Evolutionary conservation across 1,140 invertebrate species (phyloP).

Genomic region (Harlomillsia oculata): DNA sequence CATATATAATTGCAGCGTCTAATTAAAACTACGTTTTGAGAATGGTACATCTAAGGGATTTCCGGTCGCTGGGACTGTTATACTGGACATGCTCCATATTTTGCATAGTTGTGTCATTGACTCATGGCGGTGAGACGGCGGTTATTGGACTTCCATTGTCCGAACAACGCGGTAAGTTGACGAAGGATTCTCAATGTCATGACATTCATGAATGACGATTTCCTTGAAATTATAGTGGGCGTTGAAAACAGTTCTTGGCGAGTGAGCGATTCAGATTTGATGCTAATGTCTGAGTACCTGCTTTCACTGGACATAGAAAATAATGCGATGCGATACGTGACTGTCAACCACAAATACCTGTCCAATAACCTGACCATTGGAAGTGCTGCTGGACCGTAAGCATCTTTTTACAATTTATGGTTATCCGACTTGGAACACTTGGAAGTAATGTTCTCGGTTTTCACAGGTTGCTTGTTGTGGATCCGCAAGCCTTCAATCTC

Average conservation of each 20-base stretch:
- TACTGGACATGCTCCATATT: too few relatives aligned
- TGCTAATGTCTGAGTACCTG: slow-evolving; percentile 58
- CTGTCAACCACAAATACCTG: slow-evolving; percentile 61
- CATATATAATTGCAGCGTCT: too few relatives aligned
- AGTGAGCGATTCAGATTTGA: slow-evolving; percentile 52
- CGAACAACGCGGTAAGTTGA: too few relatives aligned
- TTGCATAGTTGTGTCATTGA: too few relatives aligned
- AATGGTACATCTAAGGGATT: too few relatives aligned
- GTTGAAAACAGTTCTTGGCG: too few relatives aligned
- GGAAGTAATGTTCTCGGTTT: not conserved
- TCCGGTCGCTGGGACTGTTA: too few relatives aligned
- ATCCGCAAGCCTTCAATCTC: slow-evolving; percentile 7
- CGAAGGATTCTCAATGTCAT: too few relatives aligned
- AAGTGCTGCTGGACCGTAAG: slow-evolving; percentile 62
- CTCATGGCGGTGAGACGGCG: too few relatives aligned
- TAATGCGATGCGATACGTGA: slow-evolving; percentile 55
- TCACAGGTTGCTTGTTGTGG: slow-evolving; percentile 24
- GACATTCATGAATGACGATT: not conserved
- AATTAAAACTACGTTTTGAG: too few relatives aligned
- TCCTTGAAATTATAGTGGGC: not conserved
- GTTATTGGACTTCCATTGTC: too few relatives aligned
- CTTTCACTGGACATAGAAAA: slow-evolving; percentile 55
- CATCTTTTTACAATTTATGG: slow-evolving; percentile 38
- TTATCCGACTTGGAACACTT: not conserved
- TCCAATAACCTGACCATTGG: slow-evolving; percentile 51